phyloP scores from a whole-genome alignment of 1,140 invertebrate species.

The Pseudachorutes palmiensis region DNA sequence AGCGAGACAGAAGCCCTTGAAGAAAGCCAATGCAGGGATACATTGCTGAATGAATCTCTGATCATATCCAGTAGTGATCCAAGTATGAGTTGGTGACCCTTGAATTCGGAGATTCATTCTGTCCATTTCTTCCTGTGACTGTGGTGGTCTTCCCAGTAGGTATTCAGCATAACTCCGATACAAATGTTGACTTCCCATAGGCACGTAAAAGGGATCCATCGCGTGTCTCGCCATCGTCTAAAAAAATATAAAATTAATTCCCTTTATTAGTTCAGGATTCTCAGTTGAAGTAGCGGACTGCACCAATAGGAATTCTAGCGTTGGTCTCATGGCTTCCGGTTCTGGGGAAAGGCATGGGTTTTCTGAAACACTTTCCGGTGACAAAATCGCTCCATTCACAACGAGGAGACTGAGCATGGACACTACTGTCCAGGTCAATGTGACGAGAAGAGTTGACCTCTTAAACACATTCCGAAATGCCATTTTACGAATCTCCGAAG shows the following conservation, averaged over 20 bases:
- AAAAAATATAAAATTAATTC: not conserved
- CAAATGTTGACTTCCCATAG: conserved; percentile 14
- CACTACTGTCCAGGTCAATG: not conserved
- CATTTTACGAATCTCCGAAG: not conserved
- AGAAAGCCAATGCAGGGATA: conserved; percentile 7
- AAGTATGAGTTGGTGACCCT: conserved; percentile 3
- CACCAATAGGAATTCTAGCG: not conserved
- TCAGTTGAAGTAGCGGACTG: no score
- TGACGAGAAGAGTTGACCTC: not conserved
- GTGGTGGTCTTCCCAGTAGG: conserved; percentile 1
- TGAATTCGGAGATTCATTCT: conserved; percentile 7
- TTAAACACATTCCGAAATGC: not conserved
- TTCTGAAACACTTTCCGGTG: conserved; percentile 7
- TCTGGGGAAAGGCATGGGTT: conserved; percentile 4
- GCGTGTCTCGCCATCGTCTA: conserved; percentile 5
- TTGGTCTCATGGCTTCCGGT: not conserved
- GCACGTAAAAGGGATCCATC: conserved; percentile 4
- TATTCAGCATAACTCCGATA: conserved; percentile 11
- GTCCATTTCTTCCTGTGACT: conserved; percentile 9
- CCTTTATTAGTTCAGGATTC: not conserved
- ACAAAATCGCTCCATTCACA: not conserved
- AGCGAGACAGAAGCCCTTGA: conserved; percentile 10
- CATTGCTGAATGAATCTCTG: conserved; percentile 14
- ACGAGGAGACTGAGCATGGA: not conserved
- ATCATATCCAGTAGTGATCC: conserved; percentile 11